Evolutionary conservation across 2,888 invertebrate species (phyloP).

Genomic region (Drosophila birchii): DNA sequence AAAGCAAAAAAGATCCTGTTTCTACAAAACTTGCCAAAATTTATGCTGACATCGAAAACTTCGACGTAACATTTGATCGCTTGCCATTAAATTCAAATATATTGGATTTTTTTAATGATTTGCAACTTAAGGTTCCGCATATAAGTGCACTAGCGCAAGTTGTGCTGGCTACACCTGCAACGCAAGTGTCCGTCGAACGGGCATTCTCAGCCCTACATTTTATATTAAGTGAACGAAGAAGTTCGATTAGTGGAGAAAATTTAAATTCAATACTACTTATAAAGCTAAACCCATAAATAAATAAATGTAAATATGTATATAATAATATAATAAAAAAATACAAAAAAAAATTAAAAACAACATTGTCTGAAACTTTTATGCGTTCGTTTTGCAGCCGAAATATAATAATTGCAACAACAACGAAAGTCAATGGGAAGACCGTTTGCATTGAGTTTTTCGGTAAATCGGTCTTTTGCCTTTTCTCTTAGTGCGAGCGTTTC

Average conservation of each 20-base stretch:
- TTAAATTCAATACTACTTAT: not conserved
- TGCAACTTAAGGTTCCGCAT: not conserved
- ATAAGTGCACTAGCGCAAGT: constrained; percentile 12
- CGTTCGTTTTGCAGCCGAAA: too few species aligned
- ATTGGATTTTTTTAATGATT: not conserved
- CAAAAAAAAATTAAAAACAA: not conserved
- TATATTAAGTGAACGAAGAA: constrained; percentile 25
- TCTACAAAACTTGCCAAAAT: constrained; percentile 14
- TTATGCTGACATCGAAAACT: constrained; percentile 24
- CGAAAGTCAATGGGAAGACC: too few species aligned
- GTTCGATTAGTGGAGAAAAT: not conserved
- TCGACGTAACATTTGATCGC: constrained; percentile 1
- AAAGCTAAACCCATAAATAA: not conserved
- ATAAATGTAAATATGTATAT: not conserved
- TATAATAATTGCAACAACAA: too few species aligned
- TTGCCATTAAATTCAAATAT: constrained; percentile 2
- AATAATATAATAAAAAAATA: not conserved
- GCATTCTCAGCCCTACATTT: constrained; percentile 24
- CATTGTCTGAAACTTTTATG: not conserved
- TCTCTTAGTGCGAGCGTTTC: too few species aligned
- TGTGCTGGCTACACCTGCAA: constrained; percentile 24
- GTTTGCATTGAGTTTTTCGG: too few species aligned
- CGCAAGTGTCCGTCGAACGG: constrained; percentile 26
- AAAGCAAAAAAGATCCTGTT: constrained; percentile 23
- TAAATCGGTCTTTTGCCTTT: too few species aligned